Conservation (phyloP, 2,113 vertebrate genomes). For the Pluvianellus socialis region DNA sequence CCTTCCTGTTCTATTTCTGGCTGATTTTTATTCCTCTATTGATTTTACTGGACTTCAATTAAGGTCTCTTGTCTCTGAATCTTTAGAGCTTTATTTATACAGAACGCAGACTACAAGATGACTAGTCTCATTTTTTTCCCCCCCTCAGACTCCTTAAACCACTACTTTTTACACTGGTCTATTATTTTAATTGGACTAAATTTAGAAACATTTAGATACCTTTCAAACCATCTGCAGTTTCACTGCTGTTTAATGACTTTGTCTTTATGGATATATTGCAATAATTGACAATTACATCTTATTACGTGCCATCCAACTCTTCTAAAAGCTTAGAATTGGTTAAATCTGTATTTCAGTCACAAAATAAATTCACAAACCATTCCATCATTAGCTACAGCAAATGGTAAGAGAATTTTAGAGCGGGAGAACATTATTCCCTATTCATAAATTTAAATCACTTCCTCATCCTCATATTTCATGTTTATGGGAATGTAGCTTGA, state of each 20-base stretch:
- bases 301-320: background rate
- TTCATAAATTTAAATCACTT: constrained; percentile 17
- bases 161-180: background rate
- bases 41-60: constrained; percentile 63
- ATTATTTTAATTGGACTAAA: constrained; percentile 25
- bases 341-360: constrained; percentile 20
- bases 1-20: constrained; percentile 16
- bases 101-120: background rate
- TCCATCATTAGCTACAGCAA: background rate
- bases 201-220: background rate
- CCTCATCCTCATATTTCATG: background rate
- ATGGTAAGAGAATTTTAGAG: background rate
- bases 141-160: background rate
- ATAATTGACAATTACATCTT: constrained; percentile 15
- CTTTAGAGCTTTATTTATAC: constrained; percentile 48
- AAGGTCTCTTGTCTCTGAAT: constrained; percentile 10
- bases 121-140: background rate
- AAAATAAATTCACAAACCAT: constrained; percentile 27
- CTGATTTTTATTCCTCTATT: constrained; percentile 37
- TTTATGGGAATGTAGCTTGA: background rate
- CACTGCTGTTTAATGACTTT: constrained; percentile 13
- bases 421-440: background rate
- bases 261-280: background rate
- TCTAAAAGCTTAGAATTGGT: background rate
- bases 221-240: constrained; percentile 12